Evolutionary conservation across 2,797 vertebrate genomes (phyloP).

Genomic region (Falco cherrug): DNA sequence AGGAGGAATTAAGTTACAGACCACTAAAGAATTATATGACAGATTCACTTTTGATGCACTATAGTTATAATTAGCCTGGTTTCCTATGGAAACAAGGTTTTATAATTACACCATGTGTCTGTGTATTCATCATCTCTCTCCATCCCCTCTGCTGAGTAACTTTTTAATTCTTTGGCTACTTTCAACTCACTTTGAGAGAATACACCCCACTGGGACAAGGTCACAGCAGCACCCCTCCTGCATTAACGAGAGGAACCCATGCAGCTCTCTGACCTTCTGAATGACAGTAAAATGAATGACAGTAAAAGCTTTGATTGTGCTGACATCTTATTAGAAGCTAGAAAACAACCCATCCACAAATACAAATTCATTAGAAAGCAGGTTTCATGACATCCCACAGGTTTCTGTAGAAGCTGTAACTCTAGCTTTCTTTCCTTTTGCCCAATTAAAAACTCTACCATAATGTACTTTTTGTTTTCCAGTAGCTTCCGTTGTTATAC

Average conservation of each 20-base stretch:
- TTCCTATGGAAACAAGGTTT: slow-evolving; percentile 16
- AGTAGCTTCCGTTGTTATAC: neutral
- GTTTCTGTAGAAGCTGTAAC: neutral
- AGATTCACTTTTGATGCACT: neutral
- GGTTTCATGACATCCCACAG: neutral
- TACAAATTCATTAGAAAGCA: slow-evolving; percentile 1
- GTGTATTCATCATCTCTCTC: neutral
- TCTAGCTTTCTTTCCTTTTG: neutral
- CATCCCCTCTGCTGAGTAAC: neutral
- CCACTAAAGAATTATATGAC: neutral
- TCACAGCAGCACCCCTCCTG: neutral
- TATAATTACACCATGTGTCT: neutral
- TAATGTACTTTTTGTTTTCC: neutral
- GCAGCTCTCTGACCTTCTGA: neutral
- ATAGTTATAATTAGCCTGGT: neutral
- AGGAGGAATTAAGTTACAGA: neutral
- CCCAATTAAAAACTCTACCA: neutral
- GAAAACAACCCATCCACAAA: neutral
- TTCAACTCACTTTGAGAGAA: neutral
- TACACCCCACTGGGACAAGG: neutral
- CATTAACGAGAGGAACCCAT: neutral
- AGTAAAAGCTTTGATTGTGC: neutral
- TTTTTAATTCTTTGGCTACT: neutral
- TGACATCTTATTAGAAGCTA: slow-evolving; percentile 5
- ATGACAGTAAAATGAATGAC: neutral